A percentile compares a stretch with the other conserved stretches of the same genome.
Conservation (phyloP, 92 coral and sea anemone genomes). For the Zoanthus solanderi region DNA sequence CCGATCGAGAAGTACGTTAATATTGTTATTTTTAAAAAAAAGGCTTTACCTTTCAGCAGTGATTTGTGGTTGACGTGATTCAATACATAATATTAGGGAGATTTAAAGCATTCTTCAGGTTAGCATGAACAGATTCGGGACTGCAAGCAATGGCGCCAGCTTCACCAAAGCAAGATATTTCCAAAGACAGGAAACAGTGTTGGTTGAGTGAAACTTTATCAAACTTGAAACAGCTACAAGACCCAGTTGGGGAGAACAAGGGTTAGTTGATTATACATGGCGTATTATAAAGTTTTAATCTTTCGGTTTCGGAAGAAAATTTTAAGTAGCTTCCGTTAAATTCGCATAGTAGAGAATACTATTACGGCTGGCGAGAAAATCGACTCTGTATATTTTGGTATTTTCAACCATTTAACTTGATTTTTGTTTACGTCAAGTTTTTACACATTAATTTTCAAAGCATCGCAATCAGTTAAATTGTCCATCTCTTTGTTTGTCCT, state of each 20-base stretch:
- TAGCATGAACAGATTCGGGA: neutral
- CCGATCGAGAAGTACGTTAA: neutral
- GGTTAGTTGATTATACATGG: neutral
- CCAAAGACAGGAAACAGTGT: neutral
- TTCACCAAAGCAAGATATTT: neutral
- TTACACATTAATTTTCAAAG: too few species aligned
- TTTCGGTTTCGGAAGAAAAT: neutral
- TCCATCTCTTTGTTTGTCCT: too few species aligned
- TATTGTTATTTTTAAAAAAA: neutral
- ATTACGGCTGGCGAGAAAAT: neutral
- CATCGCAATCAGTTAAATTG: too few species aligned
- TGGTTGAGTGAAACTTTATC: conserved; percentile 7
- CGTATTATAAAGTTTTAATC: neutral
- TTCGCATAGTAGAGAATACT: neutral
- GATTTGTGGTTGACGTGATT: neutral
- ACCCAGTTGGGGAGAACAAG: conserved; percentile 12
- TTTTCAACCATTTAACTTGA: neutral
- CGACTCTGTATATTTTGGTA: neutral
- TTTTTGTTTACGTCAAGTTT: too few species aligned
- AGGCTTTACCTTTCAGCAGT: neutral
- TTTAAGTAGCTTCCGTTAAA: neutral
- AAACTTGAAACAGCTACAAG: conserved; percentile 1
- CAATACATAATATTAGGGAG: neutral
- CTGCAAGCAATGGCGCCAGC: conserved; percentile 3
- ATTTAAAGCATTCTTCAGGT: neutral